phyloP scores from a whole-genome alignment of 1,140 invertebrate genomes.

The Listronotus bonariensis region DNA sequence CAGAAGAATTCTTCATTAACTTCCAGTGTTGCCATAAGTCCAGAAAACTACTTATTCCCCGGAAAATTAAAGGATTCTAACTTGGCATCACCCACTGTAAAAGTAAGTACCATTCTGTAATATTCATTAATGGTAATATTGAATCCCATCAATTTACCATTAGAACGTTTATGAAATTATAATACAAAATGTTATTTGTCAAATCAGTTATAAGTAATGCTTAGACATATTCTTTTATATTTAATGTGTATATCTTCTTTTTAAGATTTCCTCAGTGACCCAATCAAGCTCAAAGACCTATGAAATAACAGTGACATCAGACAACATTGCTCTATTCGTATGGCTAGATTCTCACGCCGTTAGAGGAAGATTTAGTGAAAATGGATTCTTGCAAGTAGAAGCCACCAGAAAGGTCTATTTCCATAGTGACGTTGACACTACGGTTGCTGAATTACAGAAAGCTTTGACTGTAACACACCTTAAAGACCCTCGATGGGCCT shows the following conservation, averaged over 20 bases:
- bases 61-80: conserved; percentile 32
- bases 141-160: neutral
- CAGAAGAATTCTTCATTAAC: conserved; percentile 17
- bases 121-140: too few species aligned
- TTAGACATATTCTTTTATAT: too few species aligned
- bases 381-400: conserved; percentile 38
- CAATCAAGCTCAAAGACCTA: conserved; percentile 16
- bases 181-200: too few species aligned
- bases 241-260: too few species aligned
- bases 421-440: conserved; percentile 22
- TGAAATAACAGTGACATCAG: conserved; percentile 27
- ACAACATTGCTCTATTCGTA: conserved; percentile 40
- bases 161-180: neutral
- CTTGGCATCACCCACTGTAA: conserved; percentile 20
- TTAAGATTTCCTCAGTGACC: conserved; percentile 18
- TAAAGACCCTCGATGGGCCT: conserved; percentile 25
- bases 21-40: conserved; percentile 23
- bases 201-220: too few species aligned
- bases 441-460: conserved; percentile 17
- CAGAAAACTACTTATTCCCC: conserved; percentile 40
- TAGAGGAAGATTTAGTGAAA: conserved; percentile 38
- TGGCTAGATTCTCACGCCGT: conserved; percentile 37
- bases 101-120: too few species aligned
- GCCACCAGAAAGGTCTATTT: conserved; percentile 34
- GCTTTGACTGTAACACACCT: conserved; percentile 36